Evolutionary conservation across 1,140 invertebrate species (phyloP).

Genomic region (Bombus superbus): DNA sequence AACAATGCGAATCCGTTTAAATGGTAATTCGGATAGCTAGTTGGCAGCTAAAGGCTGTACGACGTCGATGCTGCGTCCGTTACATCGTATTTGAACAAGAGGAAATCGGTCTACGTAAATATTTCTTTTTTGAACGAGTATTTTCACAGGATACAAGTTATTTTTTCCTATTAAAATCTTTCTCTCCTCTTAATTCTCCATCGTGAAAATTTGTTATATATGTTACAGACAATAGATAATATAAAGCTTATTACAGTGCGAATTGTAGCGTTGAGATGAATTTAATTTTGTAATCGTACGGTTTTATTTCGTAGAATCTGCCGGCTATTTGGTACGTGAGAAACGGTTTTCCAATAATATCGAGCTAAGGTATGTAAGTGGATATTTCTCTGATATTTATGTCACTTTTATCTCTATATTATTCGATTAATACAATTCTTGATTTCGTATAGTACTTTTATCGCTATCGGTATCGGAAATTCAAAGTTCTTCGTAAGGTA

Average conservation of each 20-base stretch:
- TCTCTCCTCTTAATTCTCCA: background rate
- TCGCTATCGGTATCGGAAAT: background rate
- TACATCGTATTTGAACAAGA: slow-evolving; percentile 18
- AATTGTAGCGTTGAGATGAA: background rate
- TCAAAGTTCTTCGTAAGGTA: background rate
- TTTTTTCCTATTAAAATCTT: no score
- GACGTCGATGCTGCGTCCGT: slow-evolving; percentile 35
- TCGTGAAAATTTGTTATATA: background rate
- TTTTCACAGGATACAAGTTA: no score
- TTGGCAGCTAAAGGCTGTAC: slow-evolving; percentile 46
- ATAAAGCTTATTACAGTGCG: background rate
- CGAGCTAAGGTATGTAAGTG: background rate
- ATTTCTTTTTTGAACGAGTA: background rate
- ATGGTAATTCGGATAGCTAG: slow-evolving; percentile 74
- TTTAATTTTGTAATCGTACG: background rate
- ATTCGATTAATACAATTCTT: background rate
- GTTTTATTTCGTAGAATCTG: background rate
- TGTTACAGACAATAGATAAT: background rate
- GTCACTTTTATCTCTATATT: background rate
- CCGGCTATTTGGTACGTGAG: background rate
- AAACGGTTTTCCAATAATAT: background rate
- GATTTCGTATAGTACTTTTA: background rate
- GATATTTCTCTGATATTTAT: background rate
- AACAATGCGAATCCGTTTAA: slow-evolving; percentile 78
- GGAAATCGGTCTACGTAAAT: background rate